These are phyloP conservation scores for Irena cyanogastra DNA, from an alignment of 2,113 vertebrate genomes.

Conservation along the genomic window DNA sequence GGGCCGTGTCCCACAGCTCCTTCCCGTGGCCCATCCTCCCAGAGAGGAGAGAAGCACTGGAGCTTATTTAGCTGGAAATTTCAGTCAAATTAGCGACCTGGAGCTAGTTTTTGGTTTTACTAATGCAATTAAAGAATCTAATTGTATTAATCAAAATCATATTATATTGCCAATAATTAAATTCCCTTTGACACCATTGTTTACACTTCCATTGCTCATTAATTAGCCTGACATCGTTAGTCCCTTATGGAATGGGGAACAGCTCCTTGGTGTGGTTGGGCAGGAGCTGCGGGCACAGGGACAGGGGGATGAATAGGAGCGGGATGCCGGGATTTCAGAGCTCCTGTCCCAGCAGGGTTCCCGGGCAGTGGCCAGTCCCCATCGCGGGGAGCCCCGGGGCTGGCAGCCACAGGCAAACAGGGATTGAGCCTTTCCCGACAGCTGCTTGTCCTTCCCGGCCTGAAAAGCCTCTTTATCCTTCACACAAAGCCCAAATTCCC, in stretches of 20 bases:
- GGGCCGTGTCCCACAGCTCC: not conserved
- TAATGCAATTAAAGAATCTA: conserved; percentile 41
- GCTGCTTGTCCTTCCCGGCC: not conserved
- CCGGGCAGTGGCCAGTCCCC: not conserved
- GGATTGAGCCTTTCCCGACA: not conserved
- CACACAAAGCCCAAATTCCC: not conserved
- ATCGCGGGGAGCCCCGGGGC: not conserved
- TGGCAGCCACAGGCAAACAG: not conserved
- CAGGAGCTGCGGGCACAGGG: not conserved
- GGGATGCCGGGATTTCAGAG: not conserved
- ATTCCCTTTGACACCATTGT: conserved; percentile 55
- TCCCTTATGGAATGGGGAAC: not conserved
- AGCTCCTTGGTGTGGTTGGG: not conserved
- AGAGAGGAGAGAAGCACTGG: not conserved
- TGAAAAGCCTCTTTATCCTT: not conserved
- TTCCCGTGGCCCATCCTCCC: rapidly evolving
- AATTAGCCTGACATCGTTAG: not conserved
- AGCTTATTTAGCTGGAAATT: conserved; percentile 8
- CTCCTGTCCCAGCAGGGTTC: not conserved
- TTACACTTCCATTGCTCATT: conserved; percentile 25
- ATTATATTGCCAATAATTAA: conserved; percentile 58
- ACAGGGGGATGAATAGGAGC: not conserved
- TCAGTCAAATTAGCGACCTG: conserved; percentile 6
- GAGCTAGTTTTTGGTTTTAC: not conserved
- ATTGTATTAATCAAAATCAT: conserved; percentile 53